Conservation (phyloP, 2,797 vertebrate species). For the Leptatherina wallacei region DNA sequence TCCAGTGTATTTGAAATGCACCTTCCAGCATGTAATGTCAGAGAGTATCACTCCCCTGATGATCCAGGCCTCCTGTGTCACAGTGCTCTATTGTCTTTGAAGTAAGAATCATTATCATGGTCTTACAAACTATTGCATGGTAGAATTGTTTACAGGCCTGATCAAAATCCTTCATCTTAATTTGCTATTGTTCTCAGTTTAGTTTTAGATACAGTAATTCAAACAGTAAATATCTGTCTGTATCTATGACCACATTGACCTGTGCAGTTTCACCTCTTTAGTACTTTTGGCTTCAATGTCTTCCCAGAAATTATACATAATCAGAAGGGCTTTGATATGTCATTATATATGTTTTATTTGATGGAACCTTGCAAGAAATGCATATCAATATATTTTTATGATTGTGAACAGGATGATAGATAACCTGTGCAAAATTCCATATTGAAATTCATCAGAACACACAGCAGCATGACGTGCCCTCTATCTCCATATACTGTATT, state of each 20-base stretch:
- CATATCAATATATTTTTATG: slow-evolving; percentile 43
- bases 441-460: slow-evolving; percentile 18
- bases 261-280: background rate
- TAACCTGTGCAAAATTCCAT: slow-evolving; percentile 18
- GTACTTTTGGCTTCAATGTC: background rate
- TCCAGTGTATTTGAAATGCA: slow-evolving; percentile 44
- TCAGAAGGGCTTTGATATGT: slow-evolving; percentile 25
- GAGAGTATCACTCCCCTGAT: background rate
- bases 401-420: slow-evolving; percentile 25
- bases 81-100: slow-evolving; percentile 9
- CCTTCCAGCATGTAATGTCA: slow-evolving; percentile 9
- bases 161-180: slow-evolving; percentile 6
- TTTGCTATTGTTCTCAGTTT: background rate
- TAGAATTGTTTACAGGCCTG: background rate
- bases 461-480: slow-evolving; percentile 3
- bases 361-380: slow-evolving; percentile 16
- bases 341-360: background rate
- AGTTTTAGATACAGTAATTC: slow-evolving; percentile 14
- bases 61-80: background rate
- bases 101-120: background rate
- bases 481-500: slow-evolving; percentile 14
- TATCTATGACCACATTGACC: slow-evolving; percentile 14
- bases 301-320: background rate
- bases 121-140: slow-evolving; percentile 7
- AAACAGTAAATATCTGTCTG: slow-evolving; percentile 10